phyloP scores from a whole-genome alignment of 1,140 invertebrate species.

The Lanistes nyassanus region DNA sequence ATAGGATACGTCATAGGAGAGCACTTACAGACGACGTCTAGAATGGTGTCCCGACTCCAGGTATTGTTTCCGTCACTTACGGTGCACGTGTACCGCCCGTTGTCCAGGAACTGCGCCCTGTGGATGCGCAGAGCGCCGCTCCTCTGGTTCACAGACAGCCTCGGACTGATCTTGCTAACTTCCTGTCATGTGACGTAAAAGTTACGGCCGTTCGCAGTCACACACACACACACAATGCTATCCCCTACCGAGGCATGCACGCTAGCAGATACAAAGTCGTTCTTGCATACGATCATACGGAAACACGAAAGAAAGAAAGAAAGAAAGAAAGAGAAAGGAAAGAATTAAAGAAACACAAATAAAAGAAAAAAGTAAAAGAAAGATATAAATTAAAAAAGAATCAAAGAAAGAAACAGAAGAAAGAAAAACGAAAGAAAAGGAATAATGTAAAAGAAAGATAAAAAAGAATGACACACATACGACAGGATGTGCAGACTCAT shows the following conservation, averaged over 20 bases:
- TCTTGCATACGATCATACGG: too few relatives aligned
- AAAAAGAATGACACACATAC: not conserved
- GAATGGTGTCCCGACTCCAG: constrained; percentile 4
- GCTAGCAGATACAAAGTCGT: too few relatives aligned
- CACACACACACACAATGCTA: too few relatives aligned
- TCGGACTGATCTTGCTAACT: constrained; percentile 10
- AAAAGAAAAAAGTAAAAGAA: not conserved
- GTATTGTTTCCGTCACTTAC: constrained; percentile 6
- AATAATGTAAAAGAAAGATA: not conserved
- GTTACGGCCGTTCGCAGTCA: too few relatives aligned
- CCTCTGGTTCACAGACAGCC: constrained; percentile 20
- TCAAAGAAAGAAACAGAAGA: not conserved
- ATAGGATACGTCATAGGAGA: not conserved
- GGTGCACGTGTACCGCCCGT: constrained; percentile 22
- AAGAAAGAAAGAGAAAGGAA: constrained; percentile 1
- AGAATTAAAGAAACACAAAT: not conserved
- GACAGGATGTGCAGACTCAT: not conserved
- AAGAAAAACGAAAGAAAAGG: too few relatives aligned
- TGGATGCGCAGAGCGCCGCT: constrained; percentile 17
- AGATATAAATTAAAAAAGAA: not conserved
- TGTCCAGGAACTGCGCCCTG: constrained; percentile 22
- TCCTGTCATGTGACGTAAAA: not conserved
- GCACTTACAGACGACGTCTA: constrained; percentile 18
- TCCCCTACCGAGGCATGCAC: too few relatives aligned
- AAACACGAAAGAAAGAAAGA: constrained; percentile 7